These are phyloP conservation scores for Ameiurus melas DNA, from an alignment of 2,113 vertebrate species.

Conservation along the genomic window DNA sequence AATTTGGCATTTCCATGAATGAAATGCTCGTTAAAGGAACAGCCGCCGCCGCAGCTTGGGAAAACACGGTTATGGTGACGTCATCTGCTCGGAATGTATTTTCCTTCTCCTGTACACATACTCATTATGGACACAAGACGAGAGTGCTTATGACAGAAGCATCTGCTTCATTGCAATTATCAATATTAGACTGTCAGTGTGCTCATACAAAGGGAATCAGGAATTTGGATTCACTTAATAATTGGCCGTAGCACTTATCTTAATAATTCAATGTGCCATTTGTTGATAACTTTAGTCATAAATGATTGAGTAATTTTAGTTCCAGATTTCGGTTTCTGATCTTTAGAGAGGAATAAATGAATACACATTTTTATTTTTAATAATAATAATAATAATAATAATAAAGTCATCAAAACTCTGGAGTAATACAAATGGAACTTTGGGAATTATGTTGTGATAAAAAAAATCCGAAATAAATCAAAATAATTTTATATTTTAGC, in stretches of 20 bases:
- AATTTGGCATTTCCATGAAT: not conserved
- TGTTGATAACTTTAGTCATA: no score
- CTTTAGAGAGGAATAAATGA: not conserved
- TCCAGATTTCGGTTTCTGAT: not conserved
- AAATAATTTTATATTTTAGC: no score
- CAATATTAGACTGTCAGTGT: not conserved
- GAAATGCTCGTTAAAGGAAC: not conserved
- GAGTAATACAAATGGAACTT: no score
- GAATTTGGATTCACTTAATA: not conserved
- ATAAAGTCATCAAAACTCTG: no score
- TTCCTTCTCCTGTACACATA: not conserved
- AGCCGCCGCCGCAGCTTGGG: not conserved
- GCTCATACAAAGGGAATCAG: not conserved
- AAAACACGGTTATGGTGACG: not conserved
- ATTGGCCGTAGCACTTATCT: not conserved
- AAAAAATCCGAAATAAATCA: no score
- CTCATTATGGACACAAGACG: not conserved
- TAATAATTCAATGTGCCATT: no score
- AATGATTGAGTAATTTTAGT: no score
- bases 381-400: no score
- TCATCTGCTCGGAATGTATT: not conserved
- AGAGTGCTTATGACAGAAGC: not conserved
- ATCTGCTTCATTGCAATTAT: not conserved
- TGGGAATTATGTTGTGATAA: no score
- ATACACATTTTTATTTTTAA: not conserved